Evolutionary conservation across 1,140 invertebrate species (phyloP), one percentile per base, ranked within the genome.

Genomic region (Monomorium pharaonis): DNA sequence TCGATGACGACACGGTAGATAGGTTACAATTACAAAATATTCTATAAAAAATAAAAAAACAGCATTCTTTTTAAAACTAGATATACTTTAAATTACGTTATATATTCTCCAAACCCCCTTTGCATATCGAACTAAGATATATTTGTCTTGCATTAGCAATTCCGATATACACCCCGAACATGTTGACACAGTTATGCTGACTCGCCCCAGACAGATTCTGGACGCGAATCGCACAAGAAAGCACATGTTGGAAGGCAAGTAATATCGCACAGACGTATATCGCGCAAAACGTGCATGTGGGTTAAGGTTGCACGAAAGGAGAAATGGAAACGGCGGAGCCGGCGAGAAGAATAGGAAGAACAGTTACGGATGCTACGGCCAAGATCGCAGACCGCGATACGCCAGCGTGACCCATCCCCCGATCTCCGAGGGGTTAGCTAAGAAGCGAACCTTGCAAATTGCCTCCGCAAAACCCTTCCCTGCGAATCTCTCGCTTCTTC

Each of bases 361-460:
- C 33, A 58, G 62, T 77, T 81, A 80, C 54, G 44, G 47, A 88
- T 77, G 56, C 37, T 49, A 56, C 78, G 47, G 47, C 54, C 86
- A 81, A 89, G 87, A 89, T 89, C 60, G 62, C 63, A 83, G 49
- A 75, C 42, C 75, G 42, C 86, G 88, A 89, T 89, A 87, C 78
- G 56, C 27, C 54, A 75, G 27, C 51, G 44, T 75, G 75, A 76
- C 47, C 70, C 47, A 33, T 62, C n/a, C 75, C 27, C 65, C 27
- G 30, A 14, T 76, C 49, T 37, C 42, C 49, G 10, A n/a, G 51
- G 67, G 51, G 74, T 78, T 88, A 63, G 10, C 65, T 44, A 44
- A 89, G 84, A 84, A 49, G 72, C 54, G 58, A 89, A 86, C 37
- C 65, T 89, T 89, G 88, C 88, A 89, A 89, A 89, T 89, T 89